Evolutionary conservation across 2,797 vertebrate genomes (phyloP).

Genomic region (Mus caroli): DNA sequence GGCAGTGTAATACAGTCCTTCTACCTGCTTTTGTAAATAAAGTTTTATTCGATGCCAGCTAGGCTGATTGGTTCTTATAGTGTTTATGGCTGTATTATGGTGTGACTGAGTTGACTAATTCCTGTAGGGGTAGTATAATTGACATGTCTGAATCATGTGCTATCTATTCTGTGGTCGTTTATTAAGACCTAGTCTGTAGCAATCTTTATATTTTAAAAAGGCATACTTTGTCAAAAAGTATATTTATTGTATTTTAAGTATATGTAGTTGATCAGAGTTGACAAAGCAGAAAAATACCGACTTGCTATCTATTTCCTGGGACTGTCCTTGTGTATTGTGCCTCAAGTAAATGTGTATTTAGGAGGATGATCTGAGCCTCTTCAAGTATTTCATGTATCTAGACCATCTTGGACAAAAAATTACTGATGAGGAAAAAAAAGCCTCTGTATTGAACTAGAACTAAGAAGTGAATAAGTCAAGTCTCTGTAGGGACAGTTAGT

Average conservation of each 20-base stretch:
- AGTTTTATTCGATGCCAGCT: neutral
- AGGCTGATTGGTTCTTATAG: neutral
- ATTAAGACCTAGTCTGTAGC: neutral
- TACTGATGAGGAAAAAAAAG: neutral
- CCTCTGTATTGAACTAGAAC: constrained; percentile 10
- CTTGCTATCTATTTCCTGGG: neutral
- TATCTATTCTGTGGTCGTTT: neutral
- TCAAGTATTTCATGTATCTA: constrained; percentile 50
- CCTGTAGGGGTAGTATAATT: neutral
- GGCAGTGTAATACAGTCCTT: neutral
- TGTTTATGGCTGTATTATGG: neutral
- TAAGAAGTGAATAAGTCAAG: constrained; percentile 32
- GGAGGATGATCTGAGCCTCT: constrained; percentile 14
- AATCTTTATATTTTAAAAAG: constrained; percentile 9
- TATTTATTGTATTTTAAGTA: constrained; percentile 38
- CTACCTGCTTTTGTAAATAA: constrained; percentile 33
- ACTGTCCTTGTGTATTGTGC: neutral
- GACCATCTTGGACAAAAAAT: neutral
- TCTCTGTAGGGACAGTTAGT: constrained; percentile 57
- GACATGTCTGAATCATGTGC: neutral
- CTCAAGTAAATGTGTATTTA: neutral
- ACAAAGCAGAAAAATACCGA: neutral
- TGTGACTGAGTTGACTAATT: neutral
- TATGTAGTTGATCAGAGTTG: neutral
- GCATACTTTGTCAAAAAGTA: neutral